These are phyloP conservation scores for Limonius californicus DNA, from an alignment of 1,140 invertebrate species.

Conservation along the genomic window DNA sequence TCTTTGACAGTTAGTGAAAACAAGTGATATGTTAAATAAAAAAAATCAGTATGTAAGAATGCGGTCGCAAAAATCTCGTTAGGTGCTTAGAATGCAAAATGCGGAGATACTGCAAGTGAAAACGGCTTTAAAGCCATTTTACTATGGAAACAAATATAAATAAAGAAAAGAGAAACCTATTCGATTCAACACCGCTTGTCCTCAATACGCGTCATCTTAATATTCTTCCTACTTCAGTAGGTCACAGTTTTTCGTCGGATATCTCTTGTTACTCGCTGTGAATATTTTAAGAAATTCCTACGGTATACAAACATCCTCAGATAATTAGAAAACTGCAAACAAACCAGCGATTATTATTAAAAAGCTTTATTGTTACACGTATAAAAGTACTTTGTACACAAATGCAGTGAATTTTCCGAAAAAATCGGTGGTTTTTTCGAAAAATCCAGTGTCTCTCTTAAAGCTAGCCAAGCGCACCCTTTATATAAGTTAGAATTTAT, in stretches of 20 bases:
- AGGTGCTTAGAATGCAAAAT: too few relatives aligned
- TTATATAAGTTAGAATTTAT: constrained; percentile 1
- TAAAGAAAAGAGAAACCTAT: constrained; percentile 7
- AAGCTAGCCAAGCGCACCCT: neutral
- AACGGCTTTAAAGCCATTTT: neutral
- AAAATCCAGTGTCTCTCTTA: constrained; percentile 5
- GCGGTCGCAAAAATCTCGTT: too few relatives aligned
- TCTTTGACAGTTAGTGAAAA: too few relatives aligned
- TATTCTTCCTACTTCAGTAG: neutral
- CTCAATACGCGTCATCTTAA: neutral
- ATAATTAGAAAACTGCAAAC: constrained; percentile 18
- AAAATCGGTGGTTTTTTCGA: neutral
- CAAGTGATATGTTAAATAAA: too few relatives aligned
- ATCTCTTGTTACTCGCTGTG: neutral
- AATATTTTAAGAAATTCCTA: constrained; percentile 7
- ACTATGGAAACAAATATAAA: neutral
- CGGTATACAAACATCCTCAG: constrained; percentile 10
- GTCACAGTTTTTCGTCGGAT: neutral
- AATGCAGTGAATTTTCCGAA: neutral
- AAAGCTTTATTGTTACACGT: neutral
- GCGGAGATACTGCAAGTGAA: too few relatives aligned
- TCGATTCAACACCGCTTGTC: neutral
- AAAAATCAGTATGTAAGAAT: too few relatives aligned
- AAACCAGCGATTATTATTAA: neutral
- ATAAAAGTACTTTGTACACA: constrained; percentile 8